Evolutionary conservation across 2,113 vertebrate genomes (phyloP), one percentile per base, ranked within the genome.

Genomic region (Chlorodrepanis virens): DNA sequence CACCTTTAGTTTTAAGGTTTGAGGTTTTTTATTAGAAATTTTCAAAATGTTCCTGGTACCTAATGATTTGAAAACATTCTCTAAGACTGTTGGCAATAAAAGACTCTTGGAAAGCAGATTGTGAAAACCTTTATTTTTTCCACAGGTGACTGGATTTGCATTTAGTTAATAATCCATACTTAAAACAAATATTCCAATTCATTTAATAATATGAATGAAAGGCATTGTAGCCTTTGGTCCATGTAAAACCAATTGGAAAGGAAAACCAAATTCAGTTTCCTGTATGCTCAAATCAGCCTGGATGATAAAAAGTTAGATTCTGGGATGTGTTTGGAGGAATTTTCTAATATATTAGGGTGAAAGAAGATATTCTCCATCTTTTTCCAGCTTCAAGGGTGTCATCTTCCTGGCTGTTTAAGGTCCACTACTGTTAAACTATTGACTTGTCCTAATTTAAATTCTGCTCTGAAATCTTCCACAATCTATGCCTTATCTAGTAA

Each of bases 51-150:
- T 98, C 98, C 94, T 56, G 96, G 97, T 96, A 97, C 97, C 44
- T 97, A 97, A 65, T 42, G 20, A 89, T 18, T 97, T 95, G 97
- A 95, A 96, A 95, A 98, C 92, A 95, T 96, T 97, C 96, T 98
- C 91, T 97, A 97, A 96, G 97, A 98, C 97, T 97, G 96, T 97
- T 98, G 98, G 97, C 98, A 98, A 98, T 98, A 98, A 98, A 99
- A 98, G 96, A 96, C 96, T 97, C 83, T 94, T 94, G 94, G 76
- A 90, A 97, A 96, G 83, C 71, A 65, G 77, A 94, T 59, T 54
- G 93, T 96, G 86, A 90, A 96, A 92, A 91, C 20, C 52, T 93
- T 93, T 89, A 95, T 57, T 45, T 81, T 37, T 56, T 88, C 53
- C 76, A 88, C 14, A 25, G 19, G 10, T 79, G 47, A 16, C 44